A percentile compares a stretch with the other conserved stretches of the same genome.
These are phyloP conservation scores for Heliocidaris erythrogramma DNA, from an alignment of 35 echinoderm and acorn worm genomes.

Conservation along the genomic window DNA sequence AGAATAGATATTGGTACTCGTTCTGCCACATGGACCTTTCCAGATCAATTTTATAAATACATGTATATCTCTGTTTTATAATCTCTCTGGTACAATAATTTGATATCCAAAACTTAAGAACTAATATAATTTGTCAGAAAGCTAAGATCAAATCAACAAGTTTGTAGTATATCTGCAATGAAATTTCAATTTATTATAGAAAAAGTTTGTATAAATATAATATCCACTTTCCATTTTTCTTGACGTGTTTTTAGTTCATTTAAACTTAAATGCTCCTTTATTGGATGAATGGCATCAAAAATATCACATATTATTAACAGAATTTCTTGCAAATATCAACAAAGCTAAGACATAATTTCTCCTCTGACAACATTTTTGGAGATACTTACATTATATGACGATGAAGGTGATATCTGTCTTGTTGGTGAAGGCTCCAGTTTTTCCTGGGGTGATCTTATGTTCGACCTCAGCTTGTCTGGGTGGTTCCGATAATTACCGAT, in stretches of 20 bases:
- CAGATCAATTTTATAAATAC: neutral
- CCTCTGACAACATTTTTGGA: neutral
- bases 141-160: no score
- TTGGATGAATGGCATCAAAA: neutral
- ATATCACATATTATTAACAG: neutral
- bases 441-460: slow-evolving; percentile 17
- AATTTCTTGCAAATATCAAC: neutral
- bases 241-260: no score
- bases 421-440: neutral
- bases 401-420: neutral
- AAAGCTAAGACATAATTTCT: neutral
- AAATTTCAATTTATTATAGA: no score
- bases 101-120: neutral
- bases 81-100: no score
- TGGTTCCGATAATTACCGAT: neutral
- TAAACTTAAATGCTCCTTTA: neutral
- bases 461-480: neutral
- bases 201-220: no score
- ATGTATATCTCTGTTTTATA: no score
- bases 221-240: no score
- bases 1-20: neutral
- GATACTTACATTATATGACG: slow-evolving; percentile 32
- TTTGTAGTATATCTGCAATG: no score
- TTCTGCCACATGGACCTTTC: neutral
- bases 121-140: no score